Conservation (phyloP, 2,113 vertebrate genomes). For the Lagopus muta region DNA sequence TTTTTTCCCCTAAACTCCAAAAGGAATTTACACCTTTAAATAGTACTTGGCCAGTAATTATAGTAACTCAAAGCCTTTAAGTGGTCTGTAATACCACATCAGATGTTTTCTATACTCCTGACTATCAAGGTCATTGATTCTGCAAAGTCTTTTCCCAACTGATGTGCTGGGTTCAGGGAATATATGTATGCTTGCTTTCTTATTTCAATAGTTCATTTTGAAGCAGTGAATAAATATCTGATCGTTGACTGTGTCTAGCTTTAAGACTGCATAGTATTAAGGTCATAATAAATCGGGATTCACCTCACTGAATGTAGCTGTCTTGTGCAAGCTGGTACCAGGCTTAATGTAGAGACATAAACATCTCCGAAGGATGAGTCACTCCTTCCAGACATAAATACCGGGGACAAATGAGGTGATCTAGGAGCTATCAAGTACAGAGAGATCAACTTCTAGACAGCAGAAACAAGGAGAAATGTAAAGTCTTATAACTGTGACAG, state of each 20-base stretch:
- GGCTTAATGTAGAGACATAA: neutral
- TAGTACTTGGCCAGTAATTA: neutral
- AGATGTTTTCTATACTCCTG: neutral
- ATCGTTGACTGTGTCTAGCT: neutral
- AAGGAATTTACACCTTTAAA: neutral
- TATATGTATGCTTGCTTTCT: neutral
- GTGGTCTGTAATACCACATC: neutral
- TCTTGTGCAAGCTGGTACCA: neutral
- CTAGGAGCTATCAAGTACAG: neutral
- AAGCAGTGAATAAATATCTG: neutral
- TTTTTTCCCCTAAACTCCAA: neutral
- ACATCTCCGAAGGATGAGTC: neutral
- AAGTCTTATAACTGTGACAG: neutral
- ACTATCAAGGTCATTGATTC: neutral
- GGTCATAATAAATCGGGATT: neutral
- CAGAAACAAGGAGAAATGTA: neutral
- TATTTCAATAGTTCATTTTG: neutral
- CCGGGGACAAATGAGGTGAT: neutral
- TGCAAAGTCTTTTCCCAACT: neutral
- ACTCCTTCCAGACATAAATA: neutral
- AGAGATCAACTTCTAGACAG: neutral
- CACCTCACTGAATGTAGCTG: neutral
- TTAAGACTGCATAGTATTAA: neutral
- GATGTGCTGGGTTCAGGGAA: neutral
- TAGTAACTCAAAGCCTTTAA: neutral